These are phyloP conservation scores for Charaxes varanes DNA, from an alignment of 1,140 invertebrate species.

Conservation along the genomic window DNA sequence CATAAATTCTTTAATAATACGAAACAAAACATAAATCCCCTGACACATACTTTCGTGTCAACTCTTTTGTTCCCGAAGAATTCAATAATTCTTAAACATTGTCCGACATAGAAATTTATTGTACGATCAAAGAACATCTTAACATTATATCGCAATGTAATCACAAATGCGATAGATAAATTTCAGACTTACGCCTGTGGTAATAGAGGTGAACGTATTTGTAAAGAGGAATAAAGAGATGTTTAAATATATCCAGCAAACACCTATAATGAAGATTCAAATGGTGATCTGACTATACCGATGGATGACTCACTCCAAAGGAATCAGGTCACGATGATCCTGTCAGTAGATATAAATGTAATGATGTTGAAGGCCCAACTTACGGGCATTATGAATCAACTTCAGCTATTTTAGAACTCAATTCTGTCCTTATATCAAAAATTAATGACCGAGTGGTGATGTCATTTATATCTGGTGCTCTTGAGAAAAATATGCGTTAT, in stretches of 20 bases:
- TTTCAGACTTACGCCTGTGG: not conserved
- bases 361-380: too few species aligned
- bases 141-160: constrained; percentile 4
- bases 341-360: too few species aligned
- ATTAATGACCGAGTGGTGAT: too few species aligned
- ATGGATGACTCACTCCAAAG: constrained; percentile 25
- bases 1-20: not conserved
- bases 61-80: constrained; percentile 16
- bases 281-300: constrained; percentile 13
- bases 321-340: constrained; percentile 21
- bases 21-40: constrained; percentile 5
- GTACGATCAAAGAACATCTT: constrained; percentile 28
- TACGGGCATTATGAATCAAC: too few species aligned
- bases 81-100: constrained; percentile 19
- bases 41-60: constrained; percentile 10
- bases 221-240: constrained; percentile 13
- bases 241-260: constrained; percentile 12
- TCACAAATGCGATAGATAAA: constrained; percentile 1
- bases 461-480: too few species aligned
- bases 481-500: too few species aligned
- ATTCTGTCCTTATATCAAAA: too few species aligned
- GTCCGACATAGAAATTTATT: constrained; percentile 28
- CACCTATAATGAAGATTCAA: constrained; percentile 16
- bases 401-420: too few species aligned
- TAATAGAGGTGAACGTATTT: not conserved